phyloP scores from a whole-genome alignment of 92 coral and sea anemone genomes.

The Virgularia gustaviana region DNA sequence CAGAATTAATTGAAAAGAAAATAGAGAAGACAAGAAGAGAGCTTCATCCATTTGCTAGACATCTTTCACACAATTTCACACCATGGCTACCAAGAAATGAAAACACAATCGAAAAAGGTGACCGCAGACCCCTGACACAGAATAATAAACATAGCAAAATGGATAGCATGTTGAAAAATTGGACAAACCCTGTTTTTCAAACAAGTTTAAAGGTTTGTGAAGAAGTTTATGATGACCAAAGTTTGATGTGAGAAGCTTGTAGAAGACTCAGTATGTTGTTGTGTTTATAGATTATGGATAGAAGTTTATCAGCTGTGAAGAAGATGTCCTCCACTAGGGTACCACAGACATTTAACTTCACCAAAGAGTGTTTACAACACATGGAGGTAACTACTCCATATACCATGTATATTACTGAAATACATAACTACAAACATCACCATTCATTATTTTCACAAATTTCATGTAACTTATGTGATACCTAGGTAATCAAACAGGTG shows the following conservation, averaged over 20 bases:
- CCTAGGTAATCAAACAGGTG: conserved; percentile 70
- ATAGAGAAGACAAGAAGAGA: conserved; percentile 1
- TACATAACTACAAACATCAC: background rate
- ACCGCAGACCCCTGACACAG: background rate
- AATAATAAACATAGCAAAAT: background rate
- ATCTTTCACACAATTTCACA: conserved; percentile 81
- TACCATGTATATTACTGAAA: background rate
- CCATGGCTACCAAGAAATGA: conserved; percentile 90
- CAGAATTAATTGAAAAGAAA: conserved; percentile 7
- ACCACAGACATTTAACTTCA: conserved; percentile 71
- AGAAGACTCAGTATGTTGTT: no score
- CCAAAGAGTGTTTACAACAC: conserved; percentile 62
- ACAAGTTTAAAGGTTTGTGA: conserved; percentile 69
- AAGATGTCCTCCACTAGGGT: no score
- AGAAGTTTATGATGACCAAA: no score
- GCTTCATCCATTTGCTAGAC: conserved; percentile 68
- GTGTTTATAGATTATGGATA: conserved; percentile 36
- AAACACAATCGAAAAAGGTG: background rate
- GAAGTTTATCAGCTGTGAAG: no score
- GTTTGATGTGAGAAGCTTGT: no score
- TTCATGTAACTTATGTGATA: no score
- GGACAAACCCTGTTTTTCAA: conserved; percentile 86
- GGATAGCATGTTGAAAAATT: conserved; percentile 55
- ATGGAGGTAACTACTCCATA: conserved; percentile 43
- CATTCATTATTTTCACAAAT: no score